A percentile compares a stretch with the other conserved stretches of the same genome.
Conservation (phyloP, 2,888 invertebrate genomes). For the Rhopalosiphum nymphaeae region DNA sequence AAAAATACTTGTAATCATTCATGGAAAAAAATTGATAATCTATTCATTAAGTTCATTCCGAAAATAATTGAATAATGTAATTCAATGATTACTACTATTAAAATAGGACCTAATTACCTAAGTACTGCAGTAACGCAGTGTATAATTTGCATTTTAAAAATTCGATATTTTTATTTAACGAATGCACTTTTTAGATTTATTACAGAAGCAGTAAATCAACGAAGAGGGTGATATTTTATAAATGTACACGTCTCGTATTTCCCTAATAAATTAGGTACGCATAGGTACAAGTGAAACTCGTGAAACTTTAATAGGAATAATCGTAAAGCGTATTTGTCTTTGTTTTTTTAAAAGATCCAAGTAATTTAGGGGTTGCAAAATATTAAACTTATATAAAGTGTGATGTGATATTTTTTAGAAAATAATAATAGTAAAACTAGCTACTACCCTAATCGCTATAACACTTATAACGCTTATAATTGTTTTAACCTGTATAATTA, state of each 20-base stretch:
- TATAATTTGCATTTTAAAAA: too few species aligned
- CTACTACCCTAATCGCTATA: background rate
- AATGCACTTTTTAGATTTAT: too few species aligned
- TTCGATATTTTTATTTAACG: too few species aligned
- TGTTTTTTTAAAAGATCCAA: background rate
- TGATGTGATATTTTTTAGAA: background rate
- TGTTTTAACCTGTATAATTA: background rate
- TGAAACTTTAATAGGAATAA: background rate
- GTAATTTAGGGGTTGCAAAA: background rate
- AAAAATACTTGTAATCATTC: background rate
- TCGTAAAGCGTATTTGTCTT: background rate
- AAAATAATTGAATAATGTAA: background rate
- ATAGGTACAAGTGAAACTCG: background rate
- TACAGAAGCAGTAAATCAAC: too few species aligned
- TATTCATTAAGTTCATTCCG: background rate
- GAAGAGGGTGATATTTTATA: background rate
- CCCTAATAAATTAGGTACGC: background rate
- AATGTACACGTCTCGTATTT: background rate
- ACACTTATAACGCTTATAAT: background rate
- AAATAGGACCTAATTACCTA: background rate
- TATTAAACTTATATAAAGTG: background rate
- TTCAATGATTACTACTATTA: background rate
- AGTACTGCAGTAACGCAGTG: background rate
- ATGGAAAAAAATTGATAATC: background rate
- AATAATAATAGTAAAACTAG: background rate